Evolutionary conservation across 1,140 invertebrate genomes (phyloP).

Genomic region (Brachionus rotundiformis): DNA sequence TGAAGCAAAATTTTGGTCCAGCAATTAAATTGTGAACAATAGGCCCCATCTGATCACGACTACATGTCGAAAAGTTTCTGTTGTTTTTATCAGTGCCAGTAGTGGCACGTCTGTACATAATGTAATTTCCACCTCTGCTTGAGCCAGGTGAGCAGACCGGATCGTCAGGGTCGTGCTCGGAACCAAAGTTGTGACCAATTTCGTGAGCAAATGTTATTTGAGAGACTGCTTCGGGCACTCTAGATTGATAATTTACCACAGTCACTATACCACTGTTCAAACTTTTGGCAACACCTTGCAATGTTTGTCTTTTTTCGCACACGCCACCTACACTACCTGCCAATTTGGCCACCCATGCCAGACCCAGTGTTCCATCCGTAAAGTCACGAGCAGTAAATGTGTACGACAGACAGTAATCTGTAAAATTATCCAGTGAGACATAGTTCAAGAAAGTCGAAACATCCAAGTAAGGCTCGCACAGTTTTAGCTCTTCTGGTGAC

Average conservation of each 20-base stretch:
- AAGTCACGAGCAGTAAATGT: constrained; percentile 98
- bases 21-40: constrained; percentile 68
- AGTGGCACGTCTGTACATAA: constrained; percentile 68
- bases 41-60: constrained; percentile 81
- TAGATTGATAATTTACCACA: constrained; percentile 95
- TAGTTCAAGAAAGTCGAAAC: constrained; percentile 52
- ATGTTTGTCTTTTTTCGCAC: constrained; percentile 92
- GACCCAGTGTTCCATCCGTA: constrained; percentile 87
- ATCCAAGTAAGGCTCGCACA: constrained; percentile 44
- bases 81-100: constrained; percentile 62
- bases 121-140: constrained; percentile 77
- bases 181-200: constrained; percentile 98
- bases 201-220: constrained; percentile 97
- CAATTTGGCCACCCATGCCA: constrained; percentile 85
- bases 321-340: constrained; percentile 92
- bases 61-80: constrained; percentile 65
- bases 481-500: background rate
- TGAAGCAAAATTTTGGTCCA: constrained; percentile 64
- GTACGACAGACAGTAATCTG: constrained; percentile 96
- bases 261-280: constrained; percentile 99
- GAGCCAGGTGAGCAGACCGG: constrained; percentile 72
- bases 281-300: constrained; percentile 79
- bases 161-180: constrained; percentile 82
- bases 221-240: constrained; percentile 92
- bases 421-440: constrained; percentile 85